phyloP scores from a whole-genome alignment of 2,888 invertebrate species.

The Xanthorhoe designata region DNA sequence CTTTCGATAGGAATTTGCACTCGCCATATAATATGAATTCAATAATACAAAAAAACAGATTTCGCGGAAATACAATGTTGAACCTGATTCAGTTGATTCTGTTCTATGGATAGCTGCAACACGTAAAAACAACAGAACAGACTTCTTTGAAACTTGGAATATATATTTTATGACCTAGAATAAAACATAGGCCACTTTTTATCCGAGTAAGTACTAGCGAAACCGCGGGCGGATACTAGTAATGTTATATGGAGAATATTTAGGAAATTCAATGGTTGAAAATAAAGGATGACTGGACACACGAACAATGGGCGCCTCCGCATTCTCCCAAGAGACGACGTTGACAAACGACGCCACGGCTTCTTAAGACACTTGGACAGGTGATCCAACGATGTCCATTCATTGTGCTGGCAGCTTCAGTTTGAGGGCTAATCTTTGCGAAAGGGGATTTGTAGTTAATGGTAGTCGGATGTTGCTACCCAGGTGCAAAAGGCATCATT shows the following conservation, averaged over 20 bases:
- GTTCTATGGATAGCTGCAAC: no score
- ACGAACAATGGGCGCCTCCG: constrained; percentile 66
- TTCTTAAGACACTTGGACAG: constrained; percentile 73
- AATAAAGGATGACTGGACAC: constrained; percentile 61
- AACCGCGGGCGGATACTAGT: constrained; percentile 21
- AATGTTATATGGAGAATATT: constrained; percentile 39
- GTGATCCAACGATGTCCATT: constrained; percentile 73
- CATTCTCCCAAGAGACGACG: constrained; percentile 62
- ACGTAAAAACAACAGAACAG: no score
- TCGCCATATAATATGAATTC: no score
- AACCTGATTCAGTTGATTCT: no score
- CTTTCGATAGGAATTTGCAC: no score
- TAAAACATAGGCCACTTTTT: no score
- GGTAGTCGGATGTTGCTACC: constrained; percentile 36
- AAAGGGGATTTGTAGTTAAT: constrained; percentile 45
- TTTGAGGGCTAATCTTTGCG: constrained; percentile 52
- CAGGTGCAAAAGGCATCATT: constrained; percentile 19
- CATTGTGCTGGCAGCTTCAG: constrained; percentile 62
- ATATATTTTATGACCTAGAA: no score
- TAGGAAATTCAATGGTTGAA: constrained; percentile 57
- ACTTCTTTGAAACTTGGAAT: no score
- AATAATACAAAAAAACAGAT: no score
- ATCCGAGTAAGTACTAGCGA: neutral
- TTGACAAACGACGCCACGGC: constrained; percentile 71
- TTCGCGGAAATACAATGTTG: no score